Evolutionary conservation across 2,888 invertebrate genomes (phyloP), one percentile per base, ranked within the genome.

Genomic region (Xiphydria camelus): DNA sequence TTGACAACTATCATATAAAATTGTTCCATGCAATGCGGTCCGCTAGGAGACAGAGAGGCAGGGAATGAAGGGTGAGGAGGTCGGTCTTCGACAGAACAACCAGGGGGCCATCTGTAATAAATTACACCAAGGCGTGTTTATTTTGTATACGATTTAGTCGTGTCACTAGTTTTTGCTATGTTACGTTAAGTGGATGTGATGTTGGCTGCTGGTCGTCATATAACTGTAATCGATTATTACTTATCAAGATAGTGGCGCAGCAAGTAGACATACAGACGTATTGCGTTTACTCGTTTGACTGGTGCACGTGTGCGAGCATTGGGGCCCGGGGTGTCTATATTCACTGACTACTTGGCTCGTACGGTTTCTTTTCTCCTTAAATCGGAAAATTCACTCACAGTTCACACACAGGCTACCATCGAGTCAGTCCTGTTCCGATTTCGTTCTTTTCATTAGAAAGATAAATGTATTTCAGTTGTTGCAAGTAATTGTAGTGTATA

Each of bases 121-220:
- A 71, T 73, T 68, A 72, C 68, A 71, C 62, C 64, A 68, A 66
- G 62, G 62, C 62, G 64, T 41, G 33, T 61, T 53, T 71, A 67
- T 61, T 59, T 62, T 57, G 12, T 62, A 60, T 68, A 63, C 62
- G 64, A 65, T 65, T 66, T 63, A 65, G 67, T 69, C 59, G 64
- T 65, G 64, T 70, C 64, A 63, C 66, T 70, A 67, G 57, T 60
- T 59, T 66, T 49, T 55, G 54, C 15, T 29, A 29, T 2, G 10
- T 10, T 29, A 14, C 3, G 15, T 29, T 29, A 17, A n/a, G 12
- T 41, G 29, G 14, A 10, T 9, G 25, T 41, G 34, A 41, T 26
- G 23, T 23, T 41, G 25, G 35, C 35, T 35, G 41, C 41, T 41
- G 34, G 19, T 41, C 25, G 14, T 40, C 22, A 23, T 23, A n/a